Base-by-base conservation (phyloP, 1,140 invertebrate genomes). In the Cecropterus lyciades region DNA sequence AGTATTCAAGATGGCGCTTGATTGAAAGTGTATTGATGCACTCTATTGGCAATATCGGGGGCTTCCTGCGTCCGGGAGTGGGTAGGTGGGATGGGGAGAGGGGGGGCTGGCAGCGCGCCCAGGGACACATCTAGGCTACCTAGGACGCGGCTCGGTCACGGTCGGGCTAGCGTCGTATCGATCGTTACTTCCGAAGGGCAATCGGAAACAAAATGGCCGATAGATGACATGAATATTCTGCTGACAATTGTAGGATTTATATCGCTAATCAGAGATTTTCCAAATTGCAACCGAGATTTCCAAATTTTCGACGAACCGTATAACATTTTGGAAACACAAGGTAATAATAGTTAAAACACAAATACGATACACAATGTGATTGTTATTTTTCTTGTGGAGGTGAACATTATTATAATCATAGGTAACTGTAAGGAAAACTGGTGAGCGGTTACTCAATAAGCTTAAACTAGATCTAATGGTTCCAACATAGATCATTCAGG, bases 91-190 rank as follows among this genome's bases (percentile, higher is more conserved):
- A 64, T 46, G 63, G 57, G 48, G 59, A 11, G 11, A 37, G 33
- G 33, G 33, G 30, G 45, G 17, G 65, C 75, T 90, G 87, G 87
- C 87, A 82, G 30, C 15, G 10, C 70, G 84, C 87, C 87, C 85
- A 90, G 87, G 87, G 85, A 82, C 85, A 64, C 67, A 42, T 67
- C 82, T 86, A 88, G 81, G 73, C 69, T 77, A 75, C 87, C 87
- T 87, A 88, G 84, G 81, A 83, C 73, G 55, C 55, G 20, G 24
- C 56, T 59, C 80, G 85, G 83, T 85, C 85, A 87, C 67, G 87
- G 87, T 77, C 77, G 65, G 63, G 60, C 30, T 40, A 7, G 64
- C 24, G 16, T 72, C 59, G 70, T 24, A 53, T 51, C 56, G 43
- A 59, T 59, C 24, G 55, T 6, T 3, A 48, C 45, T 49, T 55